Percentiles rank a stretch among this genome's conserved stretches.
Evolutionary conservation across 2,888 invertebrate genomes (phyloP).

Genomic region (Zhuqinia jingwanae): DNA sequence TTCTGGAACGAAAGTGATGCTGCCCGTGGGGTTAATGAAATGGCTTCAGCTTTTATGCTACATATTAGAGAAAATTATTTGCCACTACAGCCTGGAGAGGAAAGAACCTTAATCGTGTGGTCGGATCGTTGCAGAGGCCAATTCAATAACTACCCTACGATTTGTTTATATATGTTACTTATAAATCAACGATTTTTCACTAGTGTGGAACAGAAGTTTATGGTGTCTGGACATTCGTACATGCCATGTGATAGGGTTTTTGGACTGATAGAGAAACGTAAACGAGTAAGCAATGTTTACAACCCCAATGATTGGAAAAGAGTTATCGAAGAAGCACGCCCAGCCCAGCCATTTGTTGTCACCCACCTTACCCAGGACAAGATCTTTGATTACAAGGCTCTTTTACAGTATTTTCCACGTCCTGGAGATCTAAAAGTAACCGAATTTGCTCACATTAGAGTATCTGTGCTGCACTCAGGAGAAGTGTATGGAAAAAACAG

Average conservation of each 20-base stretch:
- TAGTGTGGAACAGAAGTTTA: neutral
- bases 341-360: neutral
- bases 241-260: neutral
- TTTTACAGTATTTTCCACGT: neutral
- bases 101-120: neutral
- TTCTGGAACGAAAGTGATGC: neutral
- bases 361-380: neutral
- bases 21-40: neutral
- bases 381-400: neutral
- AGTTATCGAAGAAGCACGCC: neutral
- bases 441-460: neutral
- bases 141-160: neutral
- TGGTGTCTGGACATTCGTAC: neutral
- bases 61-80: neutral
- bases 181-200: neutral
- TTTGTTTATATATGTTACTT: neutral
- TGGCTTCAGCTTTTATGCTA: neutral
- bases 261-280: neutral
- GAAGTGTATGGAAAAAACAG: too few species aligned
- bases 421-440: neutral
- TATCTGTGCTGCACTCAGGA: too few species aligned
- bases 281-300: neutral
- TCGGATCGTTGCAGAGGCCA: neutral
- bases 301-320: neutral
- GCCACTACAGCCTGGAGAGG: neutral